Base-by-base conservation (phyloP, 1,140 invertebrate species). In the Bombus vancouverensis region DNA sequence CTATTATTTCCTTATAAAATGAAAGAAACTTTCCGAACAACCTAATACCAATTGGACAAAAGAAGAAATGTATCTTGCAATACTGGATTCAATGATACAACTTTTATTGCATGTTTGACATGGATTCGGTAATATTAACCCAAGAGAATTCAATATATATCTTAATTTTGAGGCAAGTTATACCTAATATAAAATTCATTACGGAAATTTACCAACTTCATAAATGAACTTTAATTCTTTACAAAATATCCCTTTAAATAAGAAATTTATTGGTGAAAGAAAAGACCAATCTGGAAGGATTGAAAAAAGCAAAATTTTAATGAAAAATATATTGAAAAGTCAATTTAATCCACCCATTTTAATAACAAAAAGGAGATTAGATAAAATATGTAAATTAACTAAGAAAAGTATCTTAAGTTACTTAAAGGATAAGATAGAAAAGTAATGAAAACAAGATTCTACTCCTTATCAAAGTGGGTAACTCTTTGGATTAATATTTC, bases 11-110 rank as follows among this genome's bases (percentile, higher is more conserved):
- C 44, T 47, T 15, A 6, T 47, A 15, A 47, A 47, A 47, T 3
- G 44, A 47, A 15, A 47, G 4, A 5, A 15, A 47, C 15, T 47
- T 47, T 15, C 0, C 44, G 13, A 44, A 44, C 13, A 44, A 44
- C 3, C 13, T 15, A 44, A 44, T 44, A 81, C 32, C 18, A 84
- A 93, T 77, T 93, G 75, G 86, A 82, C 85, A 10, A 87, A 90
- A 39, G 93, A 93, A 80, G 92, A 94, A 88, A 88, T 93, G 62
- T 92, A 89, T 81, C 73, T 94, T 37, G 77, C 87, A 53, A 47
- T 93, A 25, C 25, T 85, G n/a, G 81, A 85, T 57, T 84, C 92
- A 39, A 72, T 93, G 8, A 8, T 88, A 59, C 76, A 87, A 81
- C 47, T 93, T 32, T 65, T 37, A 32, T 13, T 81, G 15, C 88